Conservation (phyloP, 2,797 vertebrate species). For the Falco peregrinus region DNA sequence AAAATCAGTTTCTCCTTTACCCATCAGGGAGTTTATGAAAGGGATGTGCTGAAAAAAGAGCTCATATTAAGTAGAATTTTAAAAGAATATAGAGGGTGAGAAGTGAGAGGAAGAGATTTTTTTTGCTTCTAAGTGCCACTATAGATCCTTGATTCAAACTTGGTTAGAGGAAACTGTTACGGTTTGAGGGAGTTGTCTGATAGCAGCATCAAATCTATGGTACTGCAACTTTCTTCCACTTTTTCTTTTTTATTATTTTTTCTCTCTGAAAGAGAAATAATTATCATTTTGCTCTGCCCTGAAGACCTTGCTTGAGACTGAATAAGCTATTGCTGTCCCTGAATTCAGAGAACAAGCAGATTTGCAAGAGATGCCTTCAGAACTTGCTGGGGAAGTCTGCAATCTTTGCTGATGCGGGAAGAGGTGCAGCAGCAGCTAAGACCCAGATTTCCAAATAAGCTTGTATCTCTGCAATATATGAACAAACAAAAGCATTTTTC, state of each 20-base stretch:
- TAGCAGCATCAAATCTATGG: background rate
- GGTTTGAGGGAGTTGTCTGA: background rate
- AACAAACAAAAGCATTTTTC: background rate
- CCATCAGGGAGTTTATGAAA: background rate
- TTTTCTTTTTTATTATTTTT: background rate
- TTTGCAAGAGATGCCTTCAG: background rate
- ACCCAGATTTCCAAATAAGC: background rate
- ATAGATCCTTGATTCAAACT: background rate
- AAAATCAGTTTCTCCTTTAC: background rate
- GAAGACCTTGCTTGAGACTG: background rate
- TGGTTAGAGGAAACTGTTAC: background rate
- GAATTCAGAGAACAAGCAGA: background rate
- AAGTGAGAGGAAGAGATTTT: background rate
- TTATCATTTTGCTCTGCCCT: background rate
- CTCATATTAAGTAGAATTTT: background rate
- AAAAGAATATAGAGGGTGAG: background rate
- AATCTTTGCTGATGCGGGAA: background rate
- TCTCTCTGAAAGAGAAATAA: background rate
- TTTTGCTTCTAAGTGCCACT: background rate
- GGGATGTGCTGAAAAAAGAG: background rate
- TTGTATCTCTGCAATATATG: background rate
- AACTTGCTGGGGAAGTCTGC: background rate
- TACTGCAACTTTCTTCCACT: background rate
- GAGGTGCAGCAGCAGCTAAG: background rate
- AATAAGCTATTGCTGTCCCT: background rate